A percentile compares a stretch with the other conserved stretches of the same genome.
phyloP scores from a whole-genome alignment of 2,888 invertebrate species.

The Harmothoe impar region DNA sequence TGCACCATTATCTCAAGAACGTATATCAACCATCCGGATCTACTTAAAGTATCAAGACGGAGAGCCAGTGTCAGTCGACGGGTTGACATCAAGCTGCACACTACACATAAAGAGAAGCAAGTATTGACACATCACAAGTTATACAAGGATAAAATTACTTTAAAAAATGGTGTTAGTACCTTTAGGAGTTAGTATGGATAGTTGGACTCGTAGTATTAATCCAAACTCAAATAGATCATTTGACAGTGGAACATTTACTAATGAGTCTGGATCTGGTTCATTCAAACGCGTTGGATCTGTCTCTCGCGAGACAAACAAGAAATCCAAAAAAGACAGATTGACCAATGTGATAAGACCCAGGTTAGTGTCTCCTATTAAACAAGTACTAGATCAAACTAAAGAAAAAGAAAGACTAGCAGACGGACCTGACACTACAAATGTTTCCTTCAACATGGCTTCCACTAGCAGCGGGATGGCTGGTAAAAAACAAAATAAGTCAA shows the following conservation, averaged over 20 bases:
- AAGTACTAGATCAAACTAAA: slow-evolving; percentile 11
- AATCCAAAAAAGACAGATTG: no score
- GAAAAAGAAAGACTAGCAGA: neutral
- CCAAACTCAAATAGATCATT: neutral
- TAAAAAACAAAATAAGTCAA: no score
- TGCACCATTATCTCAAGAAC: neutral
- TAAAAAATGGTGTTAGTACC: neutral
- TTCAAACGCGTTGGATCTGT: neutral
- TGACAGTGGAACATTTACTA: neutral
- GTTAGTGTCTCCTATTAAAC: neutral
- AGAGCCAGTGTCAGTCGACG: neutral
- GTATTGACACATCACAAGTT: neutral
- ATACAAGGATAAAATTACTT: no score
- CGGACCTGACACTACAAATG: neutral
- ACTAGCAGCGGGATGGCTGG: neutral
- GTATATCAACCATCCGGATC: neutral
- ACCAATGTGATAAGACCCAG: neutral
- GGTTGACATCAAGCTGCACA: no score
- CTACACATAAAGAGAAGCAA: no score
- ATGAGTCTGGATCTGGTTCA: neutral
- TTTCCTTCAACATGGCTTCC: neutral
- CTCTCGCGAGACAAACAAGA: neutral
- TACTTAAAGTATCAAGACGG: slow-evolving; percentile 4
- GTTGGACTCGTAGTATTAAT: neutral
- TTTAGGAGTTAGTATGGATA: no score